A percentile compares a stretch with the other conserved stretches of the same genome.
Conservation (phyloP, 2,888 invertebrate species). For the Pelosia muscerda region DNA sequence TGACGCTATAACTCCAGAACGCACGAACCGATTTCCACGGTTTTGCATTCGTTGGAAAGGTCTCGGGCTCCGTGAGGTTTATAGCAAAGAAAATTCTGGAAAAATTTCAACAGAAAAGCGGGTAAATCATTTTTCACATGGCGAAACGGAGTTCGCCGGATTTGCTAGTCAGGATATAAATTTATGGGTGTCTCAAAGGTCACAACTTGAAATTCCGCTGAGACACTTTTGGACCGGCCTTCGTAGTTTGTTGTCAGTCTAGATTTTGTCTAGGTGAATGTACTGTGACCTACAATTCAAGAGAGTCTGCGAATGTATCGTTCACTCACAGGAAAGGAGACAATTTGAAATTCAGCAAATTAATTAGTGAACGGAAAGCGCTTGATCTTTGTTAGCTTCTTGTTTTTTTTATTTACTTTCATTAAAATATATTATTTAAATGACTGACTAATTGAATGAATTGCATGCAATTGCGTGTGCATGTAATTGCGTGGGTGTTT, state of each 20-base stretch:
- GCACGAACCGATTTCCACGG: no score
- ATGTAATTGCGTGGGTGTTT: not conserved
- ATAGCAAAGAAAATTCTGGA: no score
- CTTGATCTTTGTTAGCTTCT: not conserved
- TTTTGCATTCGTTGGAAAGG: no score
- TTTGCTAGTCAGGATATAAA: not conserved
- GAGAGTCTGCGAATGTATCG: not conserved
- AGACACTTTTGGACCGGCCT: conserved; percentile 13
- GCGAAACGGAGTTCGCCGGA: no score
- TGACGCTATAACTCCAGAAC: no score
- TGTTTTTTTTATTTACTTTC: not conserved
- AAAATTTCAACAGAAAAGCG: no score
- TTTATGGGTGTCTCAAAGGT: conserved; percentile 6
- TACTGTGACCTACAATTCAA: conserved; percentile 10
- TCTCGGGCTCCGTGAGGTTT: no score
- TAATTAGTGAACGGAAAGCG: not conserved
- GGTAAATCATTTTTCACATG: no score
- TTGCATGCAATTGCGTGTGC: no score
- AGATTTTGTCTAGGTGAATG: conserved; percentile 17
- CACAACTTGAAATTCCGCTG: not conserved
- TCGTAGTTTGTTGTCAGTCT: conserved; percentile 5
- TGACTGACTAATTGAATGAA: not conserved
- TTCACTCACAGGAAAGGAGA: not conserved
- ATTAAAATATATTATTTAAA: not conserved
- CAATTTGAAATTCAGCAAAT: not conserved